phyloP scores from a whole-genome alignment of 2,888 invertebrate species.

The Philereme transversata region DNA sequence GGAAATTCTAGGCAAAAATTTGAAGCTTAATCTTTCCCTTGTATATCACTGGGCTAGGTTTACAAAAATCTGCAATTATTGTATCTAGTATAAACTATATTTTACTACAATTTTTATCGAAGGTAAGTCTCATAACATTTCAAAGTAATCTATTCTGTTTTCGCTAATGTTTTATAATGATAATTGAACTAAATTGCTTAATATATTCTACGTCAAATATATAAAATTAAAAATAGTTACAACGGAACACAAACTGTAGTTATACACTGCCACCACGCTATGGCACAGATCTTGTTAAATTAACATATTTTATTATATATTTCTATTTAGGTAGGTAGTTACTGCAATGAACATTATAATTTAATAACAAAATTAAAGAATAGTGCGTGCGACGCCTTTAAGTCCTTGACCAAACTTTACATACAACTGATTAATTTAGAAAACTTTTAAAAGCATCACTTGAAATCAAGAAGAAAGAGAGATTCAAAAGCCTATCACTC shows the following conservation, averaged over 20 bases:
- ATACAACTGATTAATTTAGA: conserved; percentile 25
- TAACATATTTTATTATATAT: conserved; percentile 33
- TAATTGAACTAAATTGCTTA: conserved; percentile 49
- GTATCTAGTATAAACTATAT: too few relatives aligned
- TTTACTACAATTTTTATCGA: too few relatives aligned
- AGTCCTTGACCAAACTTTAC: conserved; percentile 26
- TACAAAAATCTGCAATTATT: conserved; percentile 1
- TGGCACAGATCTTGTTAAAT: conserved; percentile 80
- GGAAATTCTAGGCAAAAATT: conserved; percentile 20
- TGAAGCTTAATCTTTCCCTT: conserved; percentile 35
- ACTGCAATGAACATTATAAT: conserved; percentile 47
- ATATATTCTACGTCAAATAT: conserved; percentile 67
- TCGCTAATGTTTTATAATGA: not conserved
- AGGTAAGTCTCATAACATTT: too few relatives aligned
- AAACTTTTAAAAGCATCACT: conserved; percentile 44
- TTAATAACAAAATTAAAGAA: conserved; percentile 33
- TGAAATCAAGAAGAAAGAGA: conserved; percentile 61
- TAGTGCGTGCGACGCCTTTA: conserved; percentile 30
- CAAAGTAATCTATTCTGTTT: too few relatives aligned
- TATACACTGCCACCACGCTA: conserved; percentile 76
- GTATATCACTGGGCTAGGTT: conserved; percentile 15
- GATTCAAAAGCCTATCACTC: conserved; percentile 81
- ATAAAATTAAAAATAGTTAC: conserved; percentile 71
- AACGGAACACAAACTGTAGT: conserved; percentile 65
- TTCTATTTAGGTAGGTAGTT: conserved; percentile 54